Evolutionary conservation across 2,888 invertebrate genomes (phyloP), one percentile per base, ranked within the genome.

Genomic region (Megaustenia siamemsis): DNA sequence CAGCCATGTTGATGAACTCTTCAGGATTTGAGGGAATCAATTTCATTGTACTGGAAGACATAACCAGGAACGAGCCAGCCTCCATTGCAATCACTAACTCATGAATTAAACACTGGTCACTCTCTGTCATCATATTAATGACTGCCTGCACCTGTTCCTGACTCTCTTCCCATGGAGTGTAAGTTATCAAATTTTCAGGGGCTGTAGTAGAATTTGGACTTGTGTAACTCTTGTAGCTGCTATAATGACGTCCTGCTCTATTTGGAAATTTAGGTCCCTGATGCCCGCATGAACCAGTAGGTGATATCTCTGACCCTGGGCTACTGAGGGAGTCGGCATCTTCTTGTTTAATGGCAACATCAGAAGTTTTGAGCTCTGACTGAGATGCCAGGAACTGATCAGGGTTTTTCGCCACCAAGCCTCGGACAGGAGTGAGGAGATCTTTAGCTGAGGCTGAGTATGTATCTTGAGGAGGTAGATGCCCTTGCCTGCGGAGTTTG

Each of bases 1-100:
- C 93, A 4, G 93, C 93, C 85, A 93, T 88, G 86, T 93, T 93
- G 69, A 93, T 88, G 84, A 93, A 90, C 76, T 93, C 92, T 63
- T 90, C 89, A 5, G 90, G 88, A 78, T 87, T 91, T 24, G 89
- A 83, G 5, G 92, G 92, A 18, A 88, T 49, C 40, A 79, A 83
- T 81, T 89, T 89, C n/a, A 91, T 53, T 28, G 86, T 45, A 10
- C 90, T 90, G 28, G 86, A 78, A 10, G 91, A 90, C 78, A 87
- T 89, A 3, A 89, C 88, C 32, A 92, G 89, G 86, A 92, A 92
- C 8, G 89, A 80, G 21, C 90, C 89, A 40, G 79, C 86, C 82
- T 91, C 90, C 83, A 90, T 90, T 40, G 92, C 92, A 40, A 75
- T 81, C 69, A 89, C 80, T 80, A 91, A 84, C 85, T 91, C 91